These are phyloP conservation scores for Sternarchorhynchus goeldii DNA, from an alignment of 2,797 vertebrate genomes.

Conservation along the genomic window DNA sequence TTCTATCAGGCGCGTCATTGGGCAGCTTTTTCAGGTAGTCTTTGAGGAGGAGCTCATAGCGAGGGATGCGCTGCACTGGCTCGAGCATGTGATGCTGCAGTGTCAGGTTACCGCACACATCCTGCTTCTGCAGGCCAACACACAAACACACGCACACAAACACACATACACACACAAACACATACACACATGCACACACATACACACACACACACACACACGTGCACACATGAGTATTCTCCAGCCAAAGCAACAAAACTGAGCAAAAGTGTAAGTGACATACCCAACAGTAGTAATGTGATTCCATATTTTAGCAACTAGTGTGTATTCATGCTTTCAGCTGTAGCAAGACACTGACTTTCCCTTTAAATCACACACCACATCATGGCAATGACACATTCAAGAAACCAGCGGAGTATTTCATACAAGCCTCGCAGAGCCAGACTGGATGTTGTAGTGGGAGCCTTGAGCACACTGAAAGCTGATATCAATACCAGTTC, in stretches of 20 bases:
- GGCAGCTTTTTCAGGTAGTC: constrained; percentile 97
- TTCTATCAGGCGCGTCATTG: constrained; percentile 83
- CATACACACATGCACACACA: constrained; percentile 9
- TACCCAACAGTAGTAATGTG: too few relatives aligned
- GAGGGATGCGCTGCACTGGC: constrained; percentile 95
- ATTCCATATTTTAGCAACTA: too few relatives aligned
- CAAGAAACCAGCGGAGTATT: too few relatives aligned
- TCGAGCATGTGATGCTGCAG: constrained; percentile 98
- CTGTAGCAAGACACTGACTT: too few relatives aligned
- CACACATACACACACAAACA: neutral
- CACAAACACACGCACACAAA: constrained; percentile 34
- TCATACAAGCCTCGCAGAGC: too few relatives aligned
- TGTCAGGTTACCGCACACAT: constrained; percentile 93
- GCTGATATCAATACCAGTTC: too few relatives aligned
- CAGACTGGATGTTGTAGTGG: too few relatives aligned
- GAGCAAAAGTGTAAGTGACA: too few relatives aligned
- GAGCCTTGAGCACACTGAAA: too few relatives aligned
- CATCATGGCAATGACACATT: too few relatives aligned
- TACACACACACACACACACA: neutral
- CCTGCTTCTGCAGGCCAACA: constrained; percentile 82
- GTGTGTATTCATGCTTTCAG: too few relatives aligned
- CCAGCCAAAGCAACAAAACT: neutral
- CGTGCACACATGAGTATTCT: neutral
- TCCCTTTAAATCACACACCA: too few relatives aligned
- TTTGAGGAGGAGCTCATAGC: constrained; percentile 92